Percentiles rank a stretch among this genome's conserved stretches.
phyloP scores from a whole-genome alignment of 2,797 vertebrate species.

The Hypotaenidia philippensis region DNA sequence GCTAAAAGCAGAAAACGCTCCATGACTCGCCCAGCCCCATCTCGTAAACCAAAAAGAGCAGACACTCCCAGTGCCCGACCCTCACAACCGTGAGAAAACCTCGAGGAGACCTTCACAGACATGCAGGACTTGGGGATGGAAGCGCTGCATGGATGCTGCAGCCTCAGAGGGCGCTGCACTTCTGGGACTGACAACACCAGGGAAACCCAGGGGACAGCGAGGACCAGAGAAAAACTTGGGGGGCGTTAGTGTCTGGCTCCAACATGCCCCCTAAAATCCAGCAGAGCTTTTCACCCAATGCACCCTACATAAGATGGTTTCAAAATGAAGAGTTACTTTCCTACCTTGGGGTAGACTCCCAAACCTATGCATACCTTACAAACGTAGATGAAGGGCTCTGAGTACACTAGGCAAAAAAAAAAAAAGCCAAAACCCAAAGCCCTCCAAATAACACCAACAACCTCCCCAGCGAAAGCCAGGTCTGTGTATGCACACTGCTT shows the following conservation, averaged over 20 bases:
- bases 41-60: neutral
- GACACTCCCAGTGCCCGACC: neutral
- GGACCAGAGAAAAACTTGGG: neutral
- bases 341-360: neutral
- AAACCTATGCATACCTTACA: neutral
- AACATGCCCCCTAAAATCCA: neutral
- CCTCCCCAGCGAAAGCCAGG: neutral
- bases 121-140: fast-evolving
- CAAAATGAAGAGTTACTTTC: neutral
- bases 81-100: neutral
- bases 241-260: neutral
- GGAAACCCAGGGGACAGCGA: fast-evolving
- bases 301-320: neutral
- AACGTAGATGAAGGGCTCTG: neutral
- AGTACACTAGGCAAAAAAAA: neutral
- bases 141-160: fast-evolving
- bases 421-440: too few relatives aligned
- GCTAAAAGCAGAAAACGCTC: slow-evolving; percentile 37
- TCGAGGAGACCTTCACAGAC: neutral
- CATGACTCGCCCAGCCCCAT: neutral
- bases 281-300: neutral
- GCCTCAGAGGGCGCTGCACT: neutral
- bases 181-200: neutral
- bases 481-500: neutral
- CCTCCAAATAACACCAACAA: neutral